Evolutionary conservation across 2,113 vertebrate species (phyloP), one percentile per base, ranked within the genome.

Genomic region (Taurulus bubalis): DNA sequence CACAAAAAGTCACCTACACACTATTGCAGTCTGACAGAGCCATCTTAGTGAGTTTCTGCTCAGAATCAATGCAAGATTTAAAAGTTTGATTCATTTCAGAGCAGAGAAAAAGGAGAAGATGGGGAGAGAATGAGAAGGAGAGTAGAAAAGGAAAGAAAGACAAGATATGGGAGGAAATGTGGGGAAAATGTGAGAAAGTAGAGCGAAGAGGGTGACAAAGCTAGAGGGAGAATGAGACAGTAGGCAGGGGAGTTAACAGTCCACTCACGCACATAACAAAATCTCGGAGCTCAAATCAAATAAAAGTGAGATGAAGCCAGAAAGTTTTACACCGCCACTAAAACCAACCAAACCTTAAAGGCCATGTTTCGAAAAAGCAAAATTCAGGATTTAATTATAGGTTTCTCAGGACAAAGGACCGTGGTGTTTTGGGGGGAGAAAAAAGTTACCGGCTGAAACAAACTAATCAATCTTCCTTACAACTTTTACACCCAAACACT

Each of bases 271-370:
- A 75, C 59, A 40, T 75, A 83, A 86, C 74, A 76, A 79, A 89
- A 85, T 83, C 67, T 77, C 1, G 14, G 38, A 80, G 84, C 66
- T 70, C 71, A 76, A 85, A 88, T 90, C 78, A 87, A 85, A 90
- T 85, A 66, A 82, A 87, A 89, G 36, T 69, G 56, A 85, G 89
- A 77, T 66, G 66, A 87, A 89, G 85, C 69, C 60, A 81, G 58
- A 85, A 81, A 69, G 77, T 84, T 91, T 81, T 34, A 51, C 68
- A 67, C 70, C 55, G 16, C 59, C 74, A 36, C 24, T 40, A 74
- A 69, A 65, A 70, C 68, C 47, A 71, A 34, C 40, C 55, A 32
- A 14, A 65, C 51, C 69, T 80, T 32, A 76, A 86, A 69, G 24
- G 34, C 24, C 60, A 60, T 75, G 71, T 82, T 78, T 76, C 60